Evolutionary conservation across 2,113 vertebrate genomes (phyloP), one percentile per base, ranked within the genome.

Genomic region (Centrocercus urophasianus): DNA sequence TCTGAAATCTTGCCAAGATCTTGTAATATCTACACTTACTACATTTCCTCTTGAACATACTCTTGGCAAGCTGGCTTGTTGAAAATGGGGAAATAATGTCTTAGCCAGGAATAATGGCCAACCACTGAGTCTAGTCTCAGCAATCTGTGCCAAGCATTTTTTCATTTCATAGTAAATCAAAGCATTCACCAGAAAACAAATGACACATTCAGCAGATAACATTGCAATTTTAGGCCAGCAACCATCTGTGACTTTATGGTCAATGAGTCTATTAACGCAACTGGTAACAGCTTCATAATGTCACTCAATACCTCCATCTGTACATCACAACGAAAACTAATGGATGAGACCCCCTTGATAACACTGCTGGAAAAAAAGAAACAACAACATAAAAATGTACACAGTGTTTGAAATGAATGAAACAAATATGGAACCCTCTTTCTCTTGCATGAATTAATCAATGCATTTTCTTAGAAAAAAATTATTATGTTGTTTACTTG

Each of bases 111-210:
- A n/a, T 56, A 86, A 80, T 67, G 64, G n/a, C 45, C 83, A 93
- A 36, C 19, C 38, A 77, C 32, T 17, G 24, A 74, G 32, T 85
- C 27, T 27, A 57, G 42, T 38, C 50, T 86, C 32, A 75, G 60
- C 7, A 83, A 28, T 30, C 36, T 60, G 32, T 56, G 72, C 47
- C 88, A 86, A 96, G 5, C 3, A 34, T 57, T 88, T 87, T 91
- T 67, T 13, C 0, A 0, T 76, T 74, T 80, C 15, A 28, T 57
- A 88, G 20, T 64, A 94, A 93, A 90, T 81, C 36, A 56, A 85
- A 70, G n/a, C 77, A 90, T 52, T 83, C 24, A 61, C 57, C 77
- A 84, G 80, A 80, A 90, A 90, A 25, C 17, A 90, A 88, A 86
- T 45, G 14, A 42, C 57, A 45, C 8, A 6, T 83, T 77, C 80